Percentiles rank a stretch among this genome's conserved stretches.
Evolutionary conservation across 1,140 invertebrate genomes (phyloP).

Genomic region (Euschistus heros): DNA sequence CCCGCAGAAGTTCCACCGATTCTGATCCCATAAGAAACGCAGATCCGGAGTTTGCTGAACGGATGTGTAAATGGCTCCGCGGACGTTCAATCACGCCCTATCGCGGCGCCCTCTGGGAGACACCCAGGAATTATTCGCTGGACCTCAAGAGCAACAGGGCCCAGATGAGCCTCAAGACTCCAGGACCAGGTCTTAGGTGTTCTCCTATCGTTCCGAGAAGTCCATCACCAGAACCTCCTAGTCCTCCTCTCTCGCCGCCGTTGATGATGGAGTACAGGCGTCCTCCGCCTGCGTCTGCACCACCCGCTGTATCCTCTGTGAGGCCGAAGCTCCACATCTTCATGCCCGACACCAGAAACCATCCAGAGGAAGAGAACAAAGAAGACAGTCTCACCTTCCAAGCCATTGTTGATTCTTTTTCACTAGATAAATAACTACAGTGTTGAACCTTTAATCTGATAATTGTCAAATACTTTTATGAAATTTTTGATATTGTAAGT

Average conservation of each 20-base stretch:
- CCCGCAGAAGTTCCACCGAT: not conserved
- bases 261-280: not conserved
- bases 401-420: too few relatives aligned
- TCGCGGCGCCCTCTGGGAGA: constrained; percentile 14
- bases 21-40: constrained; percentile 24
- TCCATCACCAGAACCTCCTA: not conserved
- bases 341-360: not conserved
- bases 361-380: not conserved
- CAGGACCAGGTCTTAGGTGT: not conserved
- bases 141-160: not conserved
- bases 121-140: constrained; percentile 42
- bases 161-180: not conserved
- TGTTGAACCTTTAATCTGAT: too few relatives aligned
- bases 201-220: not conserved
- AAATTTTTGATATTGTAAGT: too few relatives aligned
- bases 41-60: constrained; percentile 38
- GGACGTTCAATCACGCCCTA: constrained; percentile 29
- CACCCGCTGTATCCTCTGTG: not conserved
- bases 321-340: constrained; percentile 3
- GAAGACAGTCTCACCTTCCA: too few relatives aligned
- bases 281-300: not conserved
- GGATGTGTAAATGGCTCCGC: constrained; percentile 49
- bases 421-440: too few relatives aligned
- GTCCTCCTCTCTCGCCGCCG: constrained; percentile 1
- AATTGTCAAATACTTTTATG: too few relatives aligned